Evolutionary conservation across 2,888 invertebrate species (phyloP).

Genomic region (Romanomermis culicivorax): DNA sequence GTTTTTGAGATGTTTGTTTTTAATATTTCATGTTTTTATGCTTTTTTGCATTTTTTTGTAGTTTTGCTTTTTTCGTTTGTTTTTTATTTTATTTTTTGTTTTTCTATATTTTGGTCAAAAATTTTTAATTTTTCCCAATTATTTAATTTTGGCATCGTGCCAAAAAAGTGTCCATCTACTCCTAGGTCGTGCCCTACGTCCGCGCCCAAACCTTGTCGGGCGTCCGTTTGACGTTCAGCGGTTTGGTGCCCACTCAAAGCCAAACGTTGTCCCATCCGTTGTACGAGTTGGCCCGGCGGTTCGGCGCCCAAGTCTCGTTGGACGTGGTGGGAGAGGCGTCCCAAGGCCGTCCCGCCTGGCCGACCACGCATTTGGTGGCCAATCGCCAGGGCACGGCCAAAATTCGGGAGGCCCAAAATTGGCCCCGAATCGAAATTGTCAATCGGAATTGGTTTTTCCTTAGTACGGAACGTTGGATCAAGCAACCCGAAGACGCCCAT

Average conservation of each 20-base stretch:
- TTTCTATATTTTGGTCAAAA: too few relatives aligned
- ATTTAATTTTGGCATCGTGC: slow-evolving; percentile 34
- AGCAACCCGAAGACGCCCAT: slow-evolving; percentile 47
- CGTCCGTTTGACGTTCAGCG: slow-evolving; percentile 53
- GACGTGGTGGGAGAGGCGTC: background rate
- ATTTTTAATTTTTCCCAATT: too few relatives aligned
- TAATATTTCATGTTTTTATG: too few relatives aligned
- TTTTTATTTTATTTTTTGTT: too few relatives aligned
- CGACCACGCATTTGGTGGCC: slow-evolving; percentile 78
- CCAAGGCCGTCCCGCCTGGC: slow-evolving; percentile 28
- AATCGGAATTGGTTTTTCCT: slow-evolving; percentile 84
- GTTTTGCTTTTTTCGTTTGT: too few relatives aligned
- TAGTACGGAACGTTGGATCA: slow-evolving; percentile 83
- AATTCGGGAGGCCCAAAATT: slow-evolving; percentile 25
- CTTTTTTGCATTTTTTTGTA: too few relatives aligned
- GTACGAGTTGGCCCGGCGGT: slow-evolving; percentile 57
- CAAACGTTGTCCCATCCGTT: slow-evolving; percentile 55
- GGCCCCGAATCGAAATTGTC: slow-evolving; percentile 36
- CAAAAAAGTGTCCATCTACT: slow-evolving; percentile 40
- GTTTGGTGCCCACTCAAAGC: slow-evolving; percentile 43
- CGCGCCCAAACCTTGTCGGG: slow-evolving; percentile 55
- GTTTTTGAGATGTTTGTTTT: too few relatives aligned
- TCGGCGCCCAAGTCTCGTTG: slow-evolving; percentile 53
- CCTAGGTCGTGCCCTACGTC: slow-evolving; percentile 60
- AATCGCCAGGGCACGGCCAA: slow-evolving; percentile 53